Conservation (phyloP, 2,797 vertebrate species). For the Sternotherus odoratus region DNA sequence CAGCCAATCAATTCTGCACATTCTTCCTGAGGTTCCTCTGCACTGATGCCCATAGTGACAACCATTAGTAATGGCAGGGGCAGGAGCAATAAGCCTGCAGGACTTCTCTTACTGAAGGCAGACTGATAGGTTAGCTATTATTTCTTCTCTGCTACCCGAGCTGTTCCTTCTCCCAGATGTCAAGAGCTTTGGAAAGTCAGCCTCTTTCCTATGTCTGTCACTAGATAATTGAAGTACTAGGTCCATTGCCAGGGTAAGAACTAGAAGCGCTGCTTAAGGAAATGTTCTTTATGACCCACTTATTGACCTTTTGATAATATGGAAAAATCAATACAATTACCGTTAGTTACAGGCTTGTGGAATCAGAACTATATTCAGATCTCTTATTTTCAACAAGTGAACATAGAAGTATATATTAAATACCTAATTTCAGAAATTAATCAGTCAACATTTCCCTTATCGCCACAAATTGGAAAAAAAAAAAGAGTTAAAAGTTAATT, state of each 20-base stretch:
- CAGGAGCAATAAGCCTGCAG: background rate
- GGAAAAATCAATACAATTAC: background rate
- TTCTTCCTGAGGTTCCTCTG: background rate
- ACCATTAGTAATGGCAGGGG: constrained; percentile 6
- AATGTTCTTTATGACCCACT: background rate
- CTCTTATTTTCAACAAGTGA: constrained; percentile 13
- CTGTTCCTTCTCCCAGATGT: background rate
- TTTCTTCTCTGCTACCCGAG: background rate
- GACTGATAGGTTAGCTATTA: background rate
- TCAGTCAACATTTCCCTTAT: constrained; percentile 56
- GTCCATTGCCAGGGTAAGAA: background rate
- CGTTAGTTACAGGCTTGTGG: background rate
- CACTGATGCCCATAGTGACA: background rate
- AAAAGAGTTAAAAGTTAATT: constrained; percentile 50
- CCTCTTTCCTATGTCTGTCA: background rate
- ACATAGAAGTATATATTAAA: constrained; percentile 20
- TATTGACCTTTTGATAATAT: background rate
- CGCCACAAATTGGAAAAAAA: constrained; percentile 48
- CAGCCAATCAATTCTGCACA: background rate
- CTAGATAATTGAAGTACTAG: background rate
- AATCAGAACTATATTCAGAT: background rate
- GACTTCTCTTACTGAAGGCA: background rate
- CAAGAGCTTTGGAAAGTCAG: background rate
- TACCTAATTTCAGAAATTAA: constrained; percentile 67
- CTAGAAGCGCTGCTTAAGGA: fast-evolving